Evolutionary conservation across 1,140 invertebrate genomes (phyloP), one percentile per base, ranked within the genome.

Genomic region (Drepana arcuata): DNA sequence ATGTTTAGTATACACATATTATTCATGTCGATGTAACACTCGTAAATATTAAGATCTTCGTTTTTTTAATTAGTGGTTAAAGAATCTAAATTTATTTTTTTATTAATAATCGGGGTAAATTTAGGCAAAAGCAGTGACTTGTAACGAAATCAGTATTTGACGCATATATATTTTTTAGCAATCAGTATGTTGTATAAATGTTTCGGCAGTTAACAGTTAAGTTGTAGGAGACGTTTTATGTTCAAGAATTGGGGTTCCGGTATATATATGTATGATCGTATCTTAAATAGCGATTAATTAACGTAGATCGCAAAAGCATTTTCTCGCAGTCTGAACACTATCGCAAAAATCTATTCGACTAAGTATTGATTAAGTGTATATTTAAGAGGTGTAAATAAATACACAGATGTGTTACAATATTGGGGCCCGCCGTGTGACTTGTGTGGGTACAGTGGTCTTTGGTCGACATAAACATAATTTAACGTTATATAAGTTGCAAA

Each of bases 381-480:
- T 52, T 68, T 70, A 79, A 67, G 55, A 58, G 59, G 63, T 80
- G 72, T 77, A 77, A 68, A 74, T 67, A 61, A 57, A 58, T 77
- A 75, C 72, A 75, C 75, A 66, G 67, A n/a, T n/a, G 50, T 65
- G 38, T 50, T 59, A 58, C 58, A 55, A 47, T 53, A 46, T 65
- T 51, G 48, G 59, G 53, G n/a, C n/a, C n/a, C n/a, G n/a, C n/a
- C n/a, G n/a, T n/a, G n/a, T n/a, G n/a, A n/a, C n/a, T n/a, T n/a
- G n/a, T n/a, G n/a, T n/a, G n/a, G n/a, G n/a, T n/a, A 25, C 13
- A 11, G 15, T 30, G 18, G 12, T 14, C 36, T 38, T 13, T 44
- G 34, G 35, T 37, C 37, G 18, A 30, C 27, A 27, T 16, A 25
- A 23, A 23, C n/a, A n/a, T n/a, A n/a, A n/a, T n/a, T n/a, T n/a